Evolutionary conservation across 2,113 vertebrate genomes (phyloP).

Genomic region (Corythaeola cristata): DNA sequence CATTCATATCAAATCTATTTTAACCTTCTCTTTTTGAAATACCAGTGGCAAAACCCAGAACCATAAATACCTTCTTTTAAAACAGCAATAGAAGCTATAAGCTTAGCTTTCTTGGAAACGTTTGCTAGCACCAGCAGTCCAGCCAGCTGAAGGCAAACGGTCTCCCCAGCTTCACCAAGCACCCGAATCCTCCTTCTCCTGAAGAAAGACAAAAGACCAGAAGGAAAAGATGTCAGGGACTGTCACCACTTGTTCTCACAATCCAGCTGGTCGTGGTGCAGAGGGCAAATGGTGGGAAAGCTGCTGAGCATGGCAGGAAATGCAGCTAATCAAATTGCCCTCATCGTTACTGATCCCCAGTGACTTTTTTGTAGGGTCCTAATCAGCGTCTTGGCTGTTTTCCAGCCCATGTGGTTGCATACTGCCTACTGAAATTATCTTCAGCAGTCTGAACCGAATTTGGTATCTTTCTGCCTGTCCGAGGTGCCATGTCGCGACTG

Average conservation of each 20-base stretch:
- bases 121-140: not conserved
- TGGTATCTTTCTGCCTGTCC: not conserved
- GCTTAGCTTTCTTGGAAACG: not conserved
- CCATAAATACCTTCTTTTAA: not conserved
- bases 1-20: not conserved
- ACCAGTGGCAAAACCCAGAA: not conserved
- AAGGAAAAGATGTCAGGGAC: not conserved
- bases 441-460: not conserved
- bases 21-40: not conserved
- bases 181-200: not conserved
- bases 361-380: not conserved
- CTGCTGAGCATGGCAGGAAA: rapidly evolving
- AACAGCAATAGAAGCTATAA: not conserved
- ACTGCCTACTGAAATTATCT: not conserved
- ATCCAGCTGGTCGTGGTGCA: not conserved
- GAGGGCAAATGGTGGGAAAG: not conserved
- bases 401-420: not conserved
- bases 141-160: not conserved
- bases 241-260: not conserved
- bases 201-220: not conserved
- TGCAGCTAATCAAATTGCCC: not conserved
- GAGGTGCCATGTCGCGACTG: rapidly evolving
- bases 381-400: not conserved
- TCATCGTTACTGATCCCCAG: not conserved
- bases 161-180: not conserved